These are phyloP conservation scores for Collichthys lucidus DNA, from an alignment of 2,113 vertebrate genomes.

Conservation along the genomic window DNA sequence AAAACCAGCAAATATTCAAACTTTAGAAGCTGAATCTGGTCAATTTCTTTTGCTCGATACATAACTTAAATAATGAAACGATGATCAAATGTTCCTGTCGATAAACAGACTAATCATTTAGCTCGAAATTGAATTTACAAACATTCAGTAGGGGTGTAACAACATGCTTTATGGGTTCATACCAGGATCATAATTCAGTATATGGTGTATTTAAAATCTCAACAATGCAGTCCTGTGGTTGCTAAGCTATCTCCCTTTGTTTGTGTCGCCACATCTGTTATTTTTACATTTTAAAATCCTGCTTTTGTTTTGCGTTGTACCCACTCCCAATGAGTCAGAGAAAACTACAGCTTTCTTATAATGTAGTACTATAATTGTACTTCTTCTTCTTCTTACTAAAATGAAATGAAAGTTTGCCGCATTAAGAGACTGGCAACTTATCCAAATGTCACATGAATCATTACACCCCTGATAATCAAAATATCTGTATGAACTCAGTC, in stretches of 20 bases:
- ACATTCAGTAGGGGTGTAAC: background rate
- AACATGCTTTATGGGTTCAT: background rate
- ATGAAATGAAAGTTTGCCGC: background rate
- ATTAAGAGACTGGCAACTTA: background rate
- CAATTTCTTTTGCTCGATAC: background rate
- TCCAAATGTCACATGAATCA: background rate
- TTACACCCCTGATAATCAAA: background rate
- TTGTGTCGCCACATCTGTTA: constrained; percentile 26
- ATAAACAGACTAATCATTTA: background rate
- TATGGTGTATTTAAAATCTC: background rate
- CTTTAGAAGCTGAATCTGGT: background rate
- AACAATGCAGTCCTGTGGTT: constrained; percentile 20
- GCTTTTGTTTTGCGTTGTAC: constrained; percentile 22
- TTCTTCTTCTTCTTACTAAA: background rate
- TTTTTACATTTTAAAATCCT: background rate
- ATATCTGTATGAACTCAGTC: background rate
- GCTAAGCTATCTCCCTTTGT: constrained; percentile 1
- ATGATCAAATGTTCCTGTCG: background rate
- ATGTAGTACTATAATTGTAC: background rate
- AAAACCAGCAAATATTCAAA: background rate
- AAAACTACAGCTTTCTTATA: background rate
- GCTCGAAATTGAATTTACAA: background rate
- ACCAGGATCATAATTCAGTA: background rate
- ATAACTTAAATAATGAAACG: background rate
- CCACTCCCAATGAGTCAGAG: background rate